phyloP scores from a whole-genome alignment of 2,797 vertebrate species.

The Peromyscus melanophrys region DNA sequence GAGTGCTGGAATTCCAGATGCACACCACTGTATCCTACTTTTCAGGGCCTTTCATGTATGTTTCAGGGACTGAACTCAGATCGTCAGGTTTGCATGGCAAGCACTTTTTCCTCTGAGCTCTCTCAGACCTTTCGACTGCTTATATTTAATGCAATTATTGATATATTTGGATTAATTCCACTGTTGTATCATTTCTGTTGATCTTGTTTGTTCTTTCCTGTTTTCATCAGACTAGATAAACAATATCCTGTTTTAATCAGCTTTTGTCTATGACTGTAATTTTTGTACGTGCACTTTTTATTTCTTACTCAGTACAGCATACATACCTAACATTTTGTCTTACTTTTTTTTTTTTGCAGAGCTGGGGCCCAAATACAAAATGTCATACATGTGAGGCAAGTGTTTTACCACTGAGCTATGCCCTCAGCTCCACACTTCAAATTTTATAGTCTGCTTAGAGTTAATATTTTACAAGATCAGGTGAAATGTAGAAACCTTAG shows the following conservation, averaged over 20 bases:
- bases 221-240: not conserved
- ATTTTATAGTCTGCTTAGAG: not conserved
- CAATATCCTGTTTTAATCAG: not conserved
- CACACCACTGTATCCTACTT: not conserved
- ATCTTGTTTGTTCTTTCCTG: conserved; percentile 3
- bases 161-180: not conserved
- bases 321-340: not conserved
- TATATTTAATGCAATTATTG: not conserved
- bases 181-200: not conserved
- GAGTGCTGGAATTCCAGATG: not conserved
- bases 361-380: not conserved
- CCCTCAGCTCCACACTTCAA: not conserved
- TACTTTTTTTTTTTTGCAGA: not conserved
- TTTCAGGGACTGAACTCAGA: not conserved
- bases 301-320: not conserved
- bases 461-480: not conserved
- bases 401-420: not conserved
- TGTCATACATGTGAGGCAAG: not conserved
- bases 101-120: too few species aligned
- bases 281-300: not conserved
- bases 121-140: not conserved
- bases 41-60: not conserved
- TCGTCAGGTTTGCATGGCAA: not conserved
- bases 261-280: not conserved
- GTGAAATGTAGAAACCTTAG: not conserved